phyloP scores from a whole-genome alignment of 2,888 invertebrate species.

The Notodonta ziczac region DNA sequence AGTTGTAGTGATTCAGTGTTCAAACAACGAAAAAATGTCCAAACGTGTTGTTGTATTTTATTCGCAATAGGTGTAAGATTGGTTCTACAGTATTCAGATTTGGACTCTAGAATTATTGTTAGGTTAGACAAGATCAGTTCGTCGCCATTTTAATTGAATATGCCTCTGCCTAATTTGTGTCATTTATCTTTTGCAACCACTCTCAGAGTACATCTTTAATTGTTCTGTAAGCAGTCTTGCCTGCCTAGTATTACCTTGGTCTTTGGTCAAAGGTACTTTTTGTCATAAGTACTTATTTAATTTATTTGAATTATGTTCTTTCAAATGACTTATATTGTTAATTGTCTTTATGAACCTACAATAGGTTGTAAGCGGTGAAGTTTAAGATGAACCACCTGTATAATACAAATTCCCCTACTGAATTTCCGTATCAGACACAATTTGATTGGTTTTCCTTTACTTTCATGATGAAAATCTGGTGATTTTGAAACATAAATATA shows the following conservation, averaged over 20 bases:
- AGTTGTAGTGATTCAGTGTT: conserved; percentile 59
- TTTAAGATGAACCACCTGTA: neutral
- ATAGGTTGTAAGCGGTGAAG: conserved; percentile 9
- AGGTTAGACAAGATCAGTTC: conserved; percentile 49
- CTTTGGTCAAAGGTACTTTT: conserved; percentile 54
- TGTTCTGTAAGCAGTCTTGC: conserved; percentile 67
- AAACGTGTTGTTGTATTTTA: conserved; percentile 66
- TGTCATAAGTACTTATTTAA: conserved; percentile 57
- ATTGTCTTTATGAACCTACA: conserved; percentile 39
- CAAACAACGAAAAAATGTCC: conserved; percentile 71
- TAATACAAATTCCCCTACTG: neutral
- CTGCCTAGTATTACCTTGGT: conserved; percentile 63
- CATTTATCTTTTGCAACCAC: conserved; percentile 41
- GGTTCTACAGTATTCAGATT: conserved; percentile 67
- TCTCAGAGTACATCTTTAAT: conserved; percentile 1
- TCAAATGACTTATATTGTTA: conserved; percentile 14
- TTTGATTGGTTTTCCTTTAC: too few relatives aligned
- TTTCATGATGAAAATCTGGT: conserved; percentile 23
- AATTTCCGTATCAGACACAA: too few relatives aligned
- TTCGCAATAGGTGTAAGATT: conserved; percentile 62
- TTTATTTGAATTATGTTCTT: conserved; percentile 28
- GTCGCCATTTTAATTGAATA: conserved; percentile 50
- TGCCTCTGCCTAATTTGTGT: conserved; percentile 63
- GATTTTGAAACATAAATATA: conserved; percentile 39
- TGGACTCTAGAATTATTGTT: conserved; percentile 47